Conservation (phyloP, 2,113 vertebrate species). For the Cyprinus carpio region DNA sequence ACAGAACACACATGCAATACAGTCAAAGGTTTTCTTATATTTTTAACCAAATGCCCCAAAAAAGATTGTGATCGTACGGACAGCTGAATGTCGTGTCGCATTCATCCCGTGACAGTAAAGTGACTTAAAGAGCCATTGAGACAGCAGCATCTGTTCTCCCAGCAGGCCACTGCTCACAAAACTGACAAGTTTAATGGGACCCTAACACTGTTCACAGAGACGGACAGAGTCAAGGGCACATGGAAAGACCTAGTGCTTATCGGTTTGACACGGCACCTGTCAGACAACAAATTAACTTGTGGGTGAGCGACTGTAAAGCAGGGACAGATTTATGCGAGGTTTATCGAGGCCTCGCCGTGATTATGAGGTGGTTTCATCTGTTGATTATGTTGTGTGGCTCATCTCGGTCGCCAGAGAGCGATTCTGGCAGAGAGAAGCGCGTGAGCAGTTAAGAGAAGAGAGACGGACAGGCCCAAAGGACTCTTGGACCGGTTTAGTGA, state of each 20-base stretch:
- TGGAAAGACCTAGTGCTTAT: slow-evolving; percentile 51
- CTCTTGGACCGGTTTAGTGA: neutral
- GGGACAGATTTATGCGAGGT: slow-evolving; percentile 68
- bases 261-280: slow-evolving; percentile 66
- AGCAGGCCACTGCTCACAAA: slow-evolving; percentile 40
- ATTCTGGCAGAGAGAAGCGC: slow-evolving; percentile 23
- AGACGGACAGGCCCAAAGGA: neutral
- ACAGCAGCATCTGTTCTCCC: slow-evolving; percentile 53
- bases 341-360: slow-evolving; percentile 55
- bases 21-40: no score
- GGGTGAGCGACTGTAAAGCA: slow-evolving; percentile 55
- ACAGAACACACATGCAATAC: no score
- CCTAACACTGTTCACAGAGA: slow-evolving; percentile 30
- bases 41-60: neutral
- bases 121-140: slow-evolving; percentile 4
- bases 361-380: slow-evolving; percentile 57
- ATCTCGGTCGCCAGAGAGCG: neutral
- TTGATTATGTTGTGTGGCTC: slow-evolving; percentile 45
- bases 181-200: slow-evolving; percentile 56
- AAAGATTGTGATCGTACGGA: neutral
- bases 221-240: slow-evolving; percentile 50
- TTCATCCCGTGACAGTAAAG: slow-evolving; percentile 12
- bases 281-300: slow-evolving; percentile 72
- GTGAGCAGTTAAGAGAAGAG: neutral
- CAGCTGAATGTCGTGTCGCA: slow-evolving; percentile 14